A percentile compares a stretch with the other conserved stretches of the same genome.
These are phyloP conservation scores for Gopherus flavomarginatus DNA, from an alignment of 2,113 vertebrate species.

Conservation along the genomic window DNA sequence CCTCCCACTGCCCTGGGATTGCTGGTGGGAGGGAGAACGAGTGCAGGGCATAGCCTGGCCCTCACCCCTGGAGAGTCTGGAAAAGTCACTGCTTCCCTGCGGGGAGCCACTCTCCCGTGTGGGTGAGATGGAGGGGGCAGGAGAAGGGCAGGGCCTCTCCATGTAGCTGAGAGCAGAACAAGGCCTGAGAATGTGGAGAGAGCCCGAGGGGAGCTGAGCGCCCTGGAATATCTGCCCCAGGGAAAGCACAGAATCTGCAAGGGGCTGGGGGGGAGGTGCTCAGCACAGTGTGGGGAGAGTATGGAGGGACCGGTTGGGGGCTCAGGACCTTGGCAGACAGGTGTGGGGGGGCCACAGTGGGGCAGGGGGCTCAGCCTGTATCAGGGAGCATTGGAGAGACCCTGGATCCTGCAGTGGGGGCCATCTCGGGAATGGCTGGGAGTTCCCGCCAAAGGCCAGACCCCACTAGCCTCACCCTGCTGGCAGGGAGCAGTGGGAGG, in stretches of 20 bases:
- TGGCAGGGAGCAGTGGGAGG: background rate
- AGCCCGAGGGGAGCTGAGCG: no score
- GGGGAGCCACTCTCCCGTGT: background rate
- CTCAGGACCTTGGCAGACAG: background rate
- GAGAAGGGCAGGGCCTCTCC: background rate
- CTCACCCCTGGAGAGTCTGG: background rate
- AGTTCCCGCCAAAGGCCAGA: background rate
- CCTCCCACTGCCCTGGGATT: background rate
- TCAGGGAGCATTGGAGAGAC: no score
- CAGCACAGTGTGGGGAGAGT: background rate
- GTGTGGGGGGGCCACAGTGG: no score
- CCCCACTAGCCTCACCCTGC: background rate
- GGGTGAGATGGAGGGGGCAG: no score
- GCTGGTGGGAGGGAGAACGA: background rate
- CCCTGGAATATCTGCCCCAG: background rate
- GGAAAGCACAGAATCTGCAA: background rate
- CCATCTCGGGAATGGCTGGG: background rate
- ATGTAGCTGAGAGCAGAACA: no score
- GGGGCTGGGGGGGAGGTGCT: no score
- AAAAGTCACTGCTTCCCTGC: background rate
- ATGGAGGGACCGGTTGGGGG: no score
- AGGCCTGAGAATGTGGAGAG: no score
- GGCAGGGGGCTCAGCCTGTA: no score
- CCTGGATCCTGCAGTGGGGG: background rate
- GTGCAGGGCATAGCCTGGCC: background rate